Conservation (phyloP, 2,797 vertebrate species). For the Paratrypauchen microcephalus region DNA sequence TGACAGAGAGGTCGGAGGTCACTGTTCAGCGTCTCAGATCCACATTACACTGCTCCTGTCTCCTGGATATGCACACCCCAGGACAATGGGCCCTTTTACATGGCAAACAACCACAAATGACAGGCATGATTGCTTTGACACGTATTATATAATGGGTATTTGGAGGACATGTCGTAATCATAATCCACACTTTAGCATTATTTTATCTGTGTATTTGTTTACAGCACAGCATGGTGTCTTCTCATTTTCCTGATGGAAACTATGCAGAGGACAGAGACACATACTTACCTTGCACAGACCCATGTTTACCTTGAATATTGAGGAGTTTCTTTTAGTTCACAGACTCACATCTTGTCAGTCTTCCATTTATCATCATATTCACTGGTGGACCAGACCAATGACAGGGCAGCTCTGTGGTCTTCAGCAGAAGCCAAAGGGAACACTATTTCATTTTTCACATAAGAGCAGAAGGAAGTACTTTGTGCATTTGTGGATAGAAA, state of each 20-base stretch:
- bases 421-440: too few relatives aligned
- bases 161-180: not conserved
- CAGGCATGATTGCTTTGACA: not conserved
- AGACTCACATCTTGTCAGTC: not conserved
- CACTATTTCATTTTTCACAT: too few relatives aligned
- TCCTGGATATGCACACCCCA: not conserved
- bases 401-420: too few relatives aligned
- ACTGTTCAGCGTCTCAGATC: slow-evolving; percentile 29
- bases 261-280: not conserved
- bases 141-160: not conserved
- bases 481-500: too few relatives aligned
- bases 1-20: slow-evolving; percentile 51
- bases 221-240: not conserved
- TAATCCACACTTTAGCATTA: not conserved
- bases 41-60: slow-evolving; percentile 10
- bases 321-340: not conserved
- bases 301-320: too few relatives aligned
- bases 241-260: not conserved
- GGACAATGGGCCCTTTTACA: slow-evolving; percentile 1
- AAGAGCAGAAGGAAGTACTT: too few relatives aligned
- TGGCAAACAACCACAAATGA: not conserved
- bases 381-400: too few relatives aligned
- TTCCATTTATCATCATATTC: not conserved
- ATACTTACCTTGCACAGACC: not conserved
- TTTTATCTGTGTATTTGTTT: not conserved